Base-by-base conservation (phyloP, 1,140 invertebrate species). In the Anoplolepis gracilipes region DNA sequence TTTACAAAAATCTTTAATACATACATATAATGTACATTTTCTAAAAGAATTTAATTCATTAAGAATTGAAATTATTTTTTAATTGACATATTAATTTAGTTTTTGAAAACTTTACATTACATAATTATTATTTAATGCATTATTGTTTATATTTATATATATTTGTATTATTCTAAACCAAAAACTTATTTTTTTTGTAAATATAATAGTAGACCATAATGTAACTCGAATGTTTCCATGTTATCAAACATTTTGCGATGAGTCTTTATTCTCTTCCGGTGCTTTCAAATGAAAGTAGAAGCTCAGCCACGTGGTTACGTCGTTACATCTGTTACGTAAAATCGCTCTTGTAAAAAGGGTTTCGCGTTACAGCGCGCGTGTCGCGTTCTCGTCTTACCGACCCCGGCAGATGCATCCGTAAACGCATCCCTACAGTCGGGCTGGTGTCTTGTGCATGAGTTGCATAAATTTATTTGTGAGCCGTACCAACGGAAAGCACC, bases 241-340 rank as follows among this genome's bases (percentile, higher is more conserved):
- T 42, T 75, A 7, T 10, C n/a, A 10, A 39, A 28, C 4, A 13
- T 65, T 70, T 33, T 42, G 7, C 39, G 46, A 76, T 11, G 53
- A 85, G 69, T 61, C 30, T 73, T 49, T 55, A 5, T 55, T 4
- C 25, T 25, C 33, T 87, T 88, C 49, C 76, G 62, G 46, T 77
- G 19, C 1, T 36, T 46, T 49, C 49, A 73, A 73, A 30, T 19
- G 33, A 73, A 82, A 46, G 13, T 36, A 11, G 25, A 30, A 28
- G 57, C 42, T 28, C 55, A 49, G 49, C 67, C 77, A 73, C 76
- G 84, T 78, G 78, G 39, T 85, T 59, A 70, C 61, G 46, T 78
- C 85, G 89, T 87, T 87, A 90, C 91, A 92, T 92, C 91, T 90
- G 92, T 93, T 93, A 90, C 88, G 84, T 88, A 91, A 93, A 89